A percentile compares a stretch with the other conserved stretches of the same genome.
phyloP scores from a whole-genome alignment of 2,888 invertebrate genomes.

The Hesperia comma region DNA sequence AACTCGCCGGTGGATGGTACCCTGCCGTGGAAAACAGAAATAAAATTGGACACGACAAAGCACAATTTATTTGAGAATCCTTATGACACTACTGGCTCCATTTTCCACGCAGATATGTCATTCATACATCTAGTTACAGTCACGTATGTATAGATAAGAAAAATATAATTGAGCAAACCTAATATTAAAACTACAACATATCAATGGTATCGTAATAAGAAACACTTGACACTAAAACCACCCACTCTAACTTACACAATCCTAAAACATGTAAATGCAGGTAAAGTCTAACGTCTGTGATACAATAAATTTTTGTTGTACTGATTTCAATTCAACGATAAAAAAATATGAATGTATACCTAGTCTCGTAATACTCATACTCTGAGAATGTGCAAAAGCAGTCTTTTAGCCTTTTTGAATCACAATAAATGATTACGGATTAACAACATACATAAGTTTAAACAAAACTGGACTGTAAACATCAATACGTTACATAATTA shows the following conservation, averaged over 20 bases:
- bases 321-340: conserved; percentile 41
- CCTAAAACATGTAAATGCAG: conserved; percentile 35
- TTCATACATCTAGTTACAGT: conserved; percentile 40
- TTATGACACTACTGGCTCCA: conserved; percentile 56
- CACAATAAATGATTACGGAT: conserved; percentile 23
- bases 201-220: conserved; percentile 23
- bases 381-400: conserved; percentile 54
- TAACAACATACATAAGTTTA: conserved; percentile 28
- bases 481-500: conserved; percentile 22
- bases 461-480: conserved; percentile 32
- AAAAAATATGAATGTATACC: conserved; percentile 55
- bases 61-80: conserved; percentile 58
- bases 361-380: conserved; percentile 37
- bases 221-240: conserved; percentile 35
- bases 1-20: conserved; percentile 39
- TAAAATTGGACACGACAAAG: conserved; percentile 55
- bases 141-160: conserved; percentile 32
- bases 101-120: conserved; percentile 64
- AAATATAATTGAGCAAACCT: conserved; percentile 38
- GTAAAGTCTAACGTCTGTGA: conserved; percentile 29
- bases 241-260: conserved; percentile 33
- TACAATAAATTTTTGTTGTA: conserved; percentile 24
- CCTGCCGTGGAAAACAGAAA: conserved; percentile 73
- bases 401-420: conserved; percentile 51
- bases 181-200: conserved; percentile 25